A percentile compares a stretch with the other conserved stretches of the same genome.
phyloP scores from a whole-genome alignment of 2,113 vertebrate species.

The Mionectes macconnelli region DNA sequence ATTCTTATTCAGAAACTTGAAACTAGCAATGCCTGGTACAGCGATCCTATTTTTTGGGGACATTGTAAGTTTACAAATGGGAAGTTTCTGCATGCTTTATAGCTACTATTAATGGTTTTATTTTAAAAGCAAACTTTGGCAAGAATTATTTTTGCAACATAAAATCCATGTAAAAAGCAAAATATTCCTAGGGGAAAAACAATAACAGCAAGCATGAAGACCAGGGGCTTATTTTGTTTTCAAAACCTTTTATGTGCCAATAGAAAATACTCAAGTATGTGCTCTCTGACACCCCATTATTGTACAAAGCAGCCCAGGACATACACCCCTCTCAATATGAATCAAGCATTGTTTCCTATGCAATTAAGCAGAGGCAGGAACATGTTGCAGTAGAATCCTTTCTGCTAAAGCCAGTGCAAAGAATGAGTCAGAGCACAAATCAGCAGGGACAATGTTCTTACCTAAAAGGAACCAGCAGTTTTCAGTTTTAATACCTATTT shows the following conservation, averaged over 20 bases:
- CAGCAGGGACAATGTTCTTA: slow-evolving; percentile 21
- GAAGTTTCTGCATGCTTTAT: not conserved
- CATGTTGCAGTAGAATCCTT: not conserved
- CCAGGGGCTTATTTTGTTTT: not conserved
- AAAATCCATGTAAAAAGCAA: not conserved
- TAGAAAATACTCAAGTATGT: not conserved
- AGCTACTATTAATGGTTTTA: not conserved
- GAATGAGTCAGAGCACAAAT: slow-evolving; percentile 28
- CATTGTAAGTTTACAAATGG: not conserved
- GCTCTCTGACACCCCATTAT: not conserved
- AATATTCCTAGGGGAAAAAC: not conserved
- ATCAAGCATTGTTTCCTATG: not conserved
- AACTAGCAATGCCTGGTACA: not conserved
- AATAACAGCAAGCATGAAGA: not conserved
- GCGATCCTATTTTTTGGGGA: not conserved
- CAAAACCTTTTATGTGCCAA: not conserved
- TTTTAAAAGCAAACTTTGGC: not conserved
- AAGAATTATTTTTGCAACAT: not conserved
- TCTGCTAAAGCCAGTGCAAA: not conserved
- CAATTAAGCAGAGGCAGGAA: not conserved
- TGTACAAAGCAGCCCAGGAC: not conserved
- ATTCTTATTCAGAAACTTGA: not conserved
- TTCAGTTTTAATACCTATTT: slow-evolving; percentile 46
- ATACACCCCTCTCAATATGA: not conserved
- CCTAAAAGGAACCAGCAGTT: slow-evolving; percentile 14